Base-by-base conservation (phyloP, 2,797 vertebrate species). In the Rhinella marina region DNA sequence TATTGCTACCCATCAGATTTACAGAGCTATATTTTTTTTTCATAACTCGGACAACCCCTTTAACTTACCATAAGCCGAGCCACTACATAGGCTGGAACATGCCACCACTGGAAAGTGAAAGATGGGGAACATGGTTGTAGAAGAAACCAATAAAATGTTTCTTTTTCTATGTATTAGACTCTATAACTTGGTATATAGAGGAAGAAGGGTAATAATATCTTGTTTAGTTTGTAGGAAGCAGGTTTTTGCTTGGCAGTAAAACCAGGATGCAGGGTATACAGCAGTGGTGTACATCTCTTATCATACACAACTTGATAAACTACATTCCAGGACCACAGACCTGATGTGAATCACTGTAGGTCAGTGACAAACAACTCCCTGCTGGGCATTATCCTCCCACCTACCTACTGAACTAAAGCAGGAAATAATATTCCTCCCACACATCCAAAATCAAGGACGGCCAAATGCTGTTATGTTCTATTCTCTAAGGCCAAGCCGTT, bases 351-450 rank as follows among this genome's bases (percentile, higher is more conserved):
- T 86, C 70, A 57, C 14, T 75, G 62, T 32, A 86, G 57, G 59
- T 52, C 68, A 75, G 70, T 66, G 59, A 76, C 78, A 76, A 78
- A 57, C 32, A 81, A 41, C 50, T 82, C 82, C 57, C 68, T 52
- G 54, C 54, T 82, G 76, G 62, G 57, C 78, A 66, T 57, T 79
- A 48, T 84, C 82, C 87, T 73, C 82, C 87, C 64, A 80, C 87
- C 25, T 79, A 79, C 59, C 64, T 57, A 61, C 56, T 78, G 19
- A 13, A 80, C 56, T 27, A 29, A 50, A 80, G 75, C 62, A 84
- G 54, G 75, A 57, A 83, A 88, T 80, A 84, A 66, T 83, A 84
- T 72, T 75, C 82, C 76, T 84, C 87, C 87, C 59, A 84, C 87
- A 88, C 87, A 88, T 61, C 82, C 52, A 70, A 73, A 84, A 80